Percentiles rank a stretch among this genome's conserved stretches.
These are phyloP conservation scores for Gastrophryne carolinensis DNA, from an alignment of 2,797 vertebrate species.

Conservation along the genomic window DNA sequence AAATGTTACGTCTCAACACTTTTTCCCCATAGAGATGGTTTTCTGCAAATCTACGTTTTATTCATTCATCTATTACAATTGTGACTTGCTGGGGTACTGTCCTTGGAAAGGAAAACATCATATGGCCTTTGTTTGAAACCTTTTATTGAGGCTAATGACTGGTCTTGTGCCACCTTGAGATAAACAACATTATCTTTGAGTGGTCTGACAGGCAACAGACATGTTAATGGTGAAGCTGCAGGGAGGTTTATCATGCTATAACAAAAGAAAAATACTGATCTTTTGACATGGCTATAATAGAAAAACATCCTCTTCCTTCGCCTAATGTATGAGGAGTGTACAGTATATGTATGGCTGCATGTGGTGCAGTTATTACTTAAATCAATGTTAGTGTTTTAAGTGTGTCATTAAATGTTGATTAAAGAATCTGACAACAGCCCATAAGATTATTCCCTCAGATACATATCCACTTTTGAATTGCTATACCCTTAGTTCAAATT, in stretches of 20 bases:
- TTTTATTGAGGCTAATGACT: conserved; percentile 79
- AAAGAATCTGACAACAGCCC: too few relatives aligned
- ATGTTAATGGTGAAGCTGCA: conserved; percentile 77
- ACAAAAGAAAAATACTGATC: conserved; percentile 70
- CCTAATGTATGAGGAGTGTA: background rate
- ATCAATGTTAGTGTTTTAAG: too few relatives aligned
- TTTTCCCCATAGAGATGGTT: conserved; percentile 11
- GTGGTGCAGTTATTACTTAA: too few relatives aligned
- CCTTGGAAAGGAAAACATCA: conserved; percentile 63
- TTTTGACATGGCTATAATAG: conserved; percentile 55
- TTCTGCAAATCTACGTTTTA: conserved; percentile 33
- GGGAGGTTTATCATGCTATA: conserved; percentile 71
- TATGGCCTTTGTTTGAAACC: conserved; percentile 77
- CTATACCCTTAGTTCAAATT: too few relatives aligned
- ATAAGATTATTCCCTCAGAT: too few relatives aligned
- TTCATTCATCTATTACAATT: conserved; percentile 47
- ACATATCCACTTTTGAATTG: too few relatives aligned
- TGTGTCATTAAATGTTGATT: too few relatives aligned
- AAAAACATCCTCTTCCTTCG: conserved; percentile 3
- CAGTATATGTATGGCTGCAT: background rate
- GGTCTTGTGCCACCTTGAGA: conserved; percentile 76
- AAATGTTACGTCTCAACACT: conserved; percentile 33
- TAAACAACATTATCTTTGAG: conserved; percentile 84
- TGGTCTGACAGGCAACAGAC: conserved; percentile 83
- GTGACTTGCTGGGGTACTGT: conserved; percentile 46